phyloP scores from a whole-genome alignment of 2,113 vertebrate genomes.

The Tachycineta bicolor region DNA sequence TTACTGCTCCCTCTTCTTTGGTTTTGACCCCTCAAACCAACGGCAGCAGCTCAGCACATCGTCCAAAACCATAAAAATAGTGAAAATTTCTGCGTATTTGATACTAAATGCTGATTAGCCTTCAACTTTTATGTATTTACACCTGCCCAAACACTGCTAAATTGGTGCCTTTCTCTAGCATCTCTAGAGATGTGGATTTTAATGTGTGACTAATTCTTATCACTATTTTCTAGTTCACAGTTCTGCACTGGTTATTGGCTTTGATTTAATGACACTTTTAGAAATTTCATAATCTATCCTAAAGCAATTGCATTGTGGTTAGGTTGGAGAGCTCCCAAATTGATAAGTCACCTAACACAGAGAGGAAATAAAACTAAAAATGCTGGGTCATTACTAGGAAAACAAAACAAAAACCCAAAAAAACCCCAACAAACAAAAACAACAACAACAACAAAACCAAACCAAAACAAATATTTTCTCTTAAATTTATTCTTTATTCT shows the following conservation, averaged over 20 bases:
- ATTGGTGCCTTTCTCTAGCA: not conserved
- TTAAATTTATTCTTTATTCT: not conserved
- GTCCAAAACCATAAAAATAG: not conserved
- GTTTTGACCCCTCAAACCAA: not conserved
- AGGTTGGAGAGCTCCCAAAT: not conserved
- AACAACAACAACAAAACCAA: too few species aligned
- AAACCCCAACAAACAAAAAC: too few species aligned
- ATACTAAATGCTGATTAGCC: not conserved
- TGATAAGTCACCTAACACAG: not conserved
- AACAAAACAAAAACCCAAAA: not conserved
- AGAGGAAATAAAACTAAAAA: not conserved
- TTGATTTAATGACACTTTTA: conserved; percentile 1
- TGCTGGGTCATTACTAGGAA: not conserved
- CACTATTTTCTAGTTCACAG: not conserved
- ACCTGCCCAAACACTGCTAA: not conserved
- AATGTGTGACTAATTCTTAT: not conserved
- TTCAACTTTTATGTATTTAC: not conserved
- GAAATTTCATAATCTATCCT: not conserved
- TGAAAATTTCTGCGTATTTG: not conserved
- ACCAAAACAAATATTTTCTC: not conserved
- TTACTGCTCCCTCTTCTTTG: not conserved
- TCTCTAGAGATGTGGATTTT: not conserved
- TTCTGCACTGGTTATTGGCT: not conserved
- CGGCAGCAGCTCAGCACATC: not conserved
- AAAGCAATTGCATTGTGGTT: not conserved